Conservation (phyloP, 2,888 invertebrate species). For the Drosophila trichaetosa region DNA sequence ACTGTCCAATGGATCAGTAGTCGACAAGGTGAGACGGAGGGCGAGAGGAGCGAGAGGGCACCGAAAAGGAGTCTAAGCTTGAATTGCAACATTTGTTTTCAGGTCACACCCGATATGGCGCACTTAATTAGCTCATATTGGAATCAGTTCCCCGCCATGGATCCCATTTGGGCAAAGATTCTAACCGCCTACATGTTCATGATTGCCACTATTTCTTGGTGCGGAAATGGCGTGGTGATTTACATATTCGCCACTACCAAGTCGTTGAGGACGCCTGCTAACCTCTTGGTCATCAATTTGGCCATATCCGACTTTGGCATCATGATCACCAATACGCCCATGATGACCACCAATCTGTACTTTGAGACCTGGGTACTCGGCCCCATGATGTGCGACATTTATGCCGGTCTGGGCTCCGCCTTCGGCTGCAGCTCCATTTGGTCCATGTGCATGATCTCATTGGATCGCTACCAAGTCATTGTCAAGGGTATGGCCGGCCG, state of each 20-base stretch:
- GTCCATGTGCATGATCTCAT: conserved; percentile 96
- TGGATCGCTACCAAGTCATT: conserved; percentile 97
- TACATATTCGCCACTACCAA: conserved; percentile 85
- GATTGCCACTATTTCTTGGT: conserved; percentile 87
- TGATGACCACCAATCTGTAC: conserved; percentile 85
- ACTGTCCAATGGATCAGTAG: conserved; percentile 90
- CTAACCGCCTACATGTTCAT: conserved; percentile 91
- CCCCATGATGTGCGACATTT: conserved; percentile 93
- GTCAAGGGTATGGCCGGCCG: conserved; percentile 95
- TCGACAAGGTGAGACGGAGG: conserved; percentile 88
- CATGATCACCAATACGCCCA: conserved; percentile 88
- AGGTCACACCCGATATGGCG: conserved; percentile 88
- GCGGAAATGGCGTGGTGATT: conserved; percentile 84
- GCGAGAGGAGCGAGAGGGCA: neutral
- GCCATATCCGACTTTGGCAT: conserved; percentile 94
- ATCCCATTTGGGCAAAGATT: conserved; percentile 94
- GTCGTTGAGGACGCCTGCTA: conserved; percentile 93
- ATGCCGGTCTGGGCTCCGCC: conserved; percentile 94
- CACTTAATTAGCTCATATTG: conserved; percentile 90
- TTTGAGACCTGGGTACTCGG: conserved; percentile 85
- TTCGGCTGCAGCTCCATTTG: conserved; percentile 96
- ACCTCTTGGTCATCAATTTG: conserved; percentile 95
- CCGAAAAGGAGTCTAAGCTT: neutral
- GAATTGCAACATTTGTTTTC: neutral
- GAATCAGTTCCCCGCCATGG: conserved; percentile 96